Evolutionary conservation across 92 coral and sea anemone genomes (phyloP).

Genomic region (Metridium senile): DNA sequence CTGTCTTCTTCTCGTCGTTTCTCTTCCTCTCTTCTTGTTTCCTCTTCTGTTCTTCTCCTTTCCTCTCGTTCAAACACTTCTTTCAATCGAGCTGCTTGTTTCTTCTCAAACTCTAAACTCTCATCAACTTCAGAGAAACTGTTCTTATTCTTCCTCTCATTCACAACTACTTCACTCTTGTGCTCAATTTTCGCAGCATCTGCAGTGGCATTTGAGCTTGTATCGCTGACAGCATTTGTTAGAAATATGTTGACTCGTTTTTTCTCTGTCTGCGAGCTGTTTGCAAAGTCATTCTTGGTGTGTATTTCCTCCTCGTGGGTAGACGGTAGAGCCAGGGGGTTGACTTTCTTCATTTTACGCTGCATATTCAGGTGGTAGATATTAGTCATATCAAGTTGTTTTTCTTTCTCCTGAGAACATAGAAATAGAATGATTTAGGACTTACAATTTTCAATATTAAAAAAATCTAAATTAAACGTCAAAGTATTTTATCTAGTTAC

Average conservation of each 20-base stretch:
- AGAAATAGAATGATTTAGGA: neutral
- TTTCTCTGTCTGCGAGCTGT: slow-evolving; percentile 12
- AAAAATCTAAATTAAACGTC: too few relatives aligned
- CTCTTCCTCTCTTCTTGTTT: slow-evolving; percentile 40
- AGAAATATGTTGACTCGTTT: slow-evolving; percentile 63
- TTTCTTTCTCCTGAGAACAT: slow-evolving; percentile 71
- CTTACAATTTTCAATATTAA: too few relatives aligned
- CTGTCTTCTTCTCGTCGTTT: slow-evolving; percentile 46
- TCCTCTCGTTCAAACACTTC: slow-evolving; percentile 26
- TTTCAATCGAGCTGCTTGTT: slow-evolving; percentile 23
- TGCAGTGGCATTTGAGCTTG: slow-evolving; percentile 52
- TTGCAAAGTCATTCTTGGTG: too few relatives aligned
- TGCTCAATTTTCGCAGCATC: slow-evolving; percentile 24
- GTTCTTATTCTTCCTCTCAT: slow-evolving; percentile 3
- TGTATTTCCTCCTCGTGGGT: slow-evolving; percentile 19
- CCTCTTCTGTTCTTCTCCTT: slow-evolving; percentile 30
- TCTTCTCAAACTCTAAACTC: slow-evolving; percentile 12
- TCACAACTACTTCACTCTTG: neutral
- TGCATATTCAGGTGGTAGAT: slow-evolving; percentile 86
- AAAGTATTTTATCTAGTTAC: too few relatives aligned
- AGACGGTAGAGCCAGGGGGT: slow-evolving; percentile 67
- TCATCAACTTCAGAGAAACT: slow-evolving; percentile 8
- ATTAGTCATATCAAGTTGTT: slow-evolving; percentile 77
- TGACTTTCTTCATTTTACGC: slow-evolving; percentile 61
- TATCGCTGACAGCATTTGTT: slow-evolving; percentile 69